Percentiles rank a stretch among this genome's conserved stretches.
Evolutionary conservation across 1,140 invertebrate genomes (phyloP).

Genomic region (Drosophila pruinosa): DNA sequence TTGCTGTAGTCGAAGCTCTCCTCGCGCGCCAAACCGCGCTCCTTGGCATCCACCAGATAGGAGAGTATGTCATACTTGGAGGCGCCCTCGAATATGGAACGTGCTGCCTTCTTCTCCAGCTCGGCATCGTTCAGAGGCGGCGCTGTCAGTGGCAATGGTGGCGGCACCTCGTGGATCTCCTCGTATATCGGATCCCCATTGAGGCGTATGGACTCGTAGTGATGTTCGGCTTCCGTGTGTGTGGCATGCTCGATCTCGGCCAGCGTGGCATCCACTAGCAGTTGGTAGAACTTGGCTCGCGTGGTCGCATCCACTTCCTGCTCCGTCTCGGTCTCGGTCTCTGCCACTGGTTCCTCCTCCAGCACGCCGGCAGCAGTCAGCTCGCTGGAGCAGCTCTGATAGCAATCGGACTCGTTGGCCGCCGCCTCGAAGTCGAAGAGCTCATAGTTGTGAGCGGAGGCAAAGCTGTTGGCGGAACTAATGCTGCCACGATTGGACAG

Average conservation of each 20-base stretch:
- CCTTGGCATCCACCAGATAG: constrained; percentile 93
- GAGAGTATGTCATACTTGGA: constrained; percentile 95
- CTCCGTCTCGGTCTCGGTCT: constrained; percentile 24
- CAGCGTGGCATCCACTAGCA: constrained; percentile 86
- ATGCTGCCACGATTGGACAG: constrained; percentile 81
- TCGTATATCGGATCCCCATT: constrained; percentile 93
- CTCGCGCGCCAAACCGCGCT: constrained; percentile 87
- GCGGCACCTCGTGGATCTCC: constrained; percentile 91
- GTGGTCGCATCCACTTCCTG: constrained; percentile 82
- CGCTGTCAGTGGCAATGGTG: constrained; percentile 89
- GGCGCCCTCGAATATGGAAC: constrained; percentile 92
- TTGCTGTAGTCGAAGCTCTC: constrained; percentile 86
- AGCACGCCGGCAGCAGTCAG: constrained; percentile 84
- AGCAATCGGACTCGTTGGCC: constrained; percentile 86
- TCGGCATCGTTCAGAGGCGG: constrained; percentile 88
- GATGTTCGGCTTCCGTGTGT: constrained; percentile 85
- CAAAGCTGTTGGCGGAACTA: constrained; percentile 84
- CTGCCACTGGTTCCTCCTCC: constrained; percentile 46
- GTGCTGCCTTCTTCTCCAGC: constrained; percentile 85
- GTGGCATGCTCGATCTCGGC: constrained; percentile 86
- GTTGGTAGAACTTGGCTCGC: constrained; percentile 87
- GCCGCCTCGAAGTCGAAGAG: constrained; percentile 82
- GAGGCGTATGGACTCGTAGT: constrained; percentile 90
- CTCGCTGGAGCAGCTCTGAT: constrained; percentile 86
- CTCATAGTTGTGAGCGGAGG: constrained; percentile 83